Conservation (phyloP, 2,888 invertebrate species). For the Agrenia bidenticulata region DNA sequence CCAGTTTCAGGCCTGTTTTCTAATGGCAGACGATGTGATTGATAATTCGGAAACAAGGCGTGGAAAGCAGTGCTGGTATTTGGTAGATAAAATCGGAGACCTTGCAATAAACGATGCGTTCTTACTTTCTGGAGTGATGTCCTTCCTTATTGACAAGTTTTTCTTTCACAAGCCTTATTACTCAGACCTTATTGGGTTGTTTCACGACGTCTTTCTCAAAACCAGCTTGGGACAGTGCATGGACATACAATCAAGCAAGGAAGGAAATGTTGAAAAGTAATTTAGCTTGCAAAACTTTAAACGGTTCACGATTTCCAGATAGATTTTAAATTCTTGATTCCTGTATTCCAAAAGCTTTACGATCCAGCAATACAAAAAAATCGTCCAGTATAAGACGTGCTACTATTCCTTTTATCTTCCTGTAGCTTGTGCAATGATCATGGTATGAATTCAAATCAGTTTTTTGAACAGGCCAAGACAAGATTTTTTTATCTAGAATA, state of each 20-base stretch:
- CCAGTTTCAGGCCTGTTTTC: conserved; percentile 61
- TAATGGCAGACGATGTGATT: conserved; percentile 64
- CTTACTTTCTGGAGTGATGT: conserved; percentile 59
- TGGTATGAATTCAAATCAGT: conserved; percentile 60
- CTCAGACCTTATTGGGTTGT: conserved; percentile 57
- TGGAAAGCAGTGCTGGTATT: conserved; percentile 63
- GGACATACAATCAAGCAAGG: conserved; percentile 56
- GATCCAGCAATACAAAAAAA: conserved; percentile 80
- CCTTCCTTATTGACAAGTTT: conserved; percentile 57
- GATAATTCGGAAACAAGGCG: conserved; percentile 60
- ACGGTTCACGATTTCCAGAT: no score
- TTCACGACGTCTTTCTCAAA: conserved; percentile 58
- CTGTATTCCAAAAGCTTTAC: conserved; percentile 62
- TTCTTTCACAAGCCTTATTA: conserved; percentile 57
- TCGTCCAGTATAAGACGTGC: conserved; percentile 87
- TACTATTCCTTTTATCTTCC: conserved; percentile 94
- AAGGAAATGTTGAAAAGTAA: not conserved
- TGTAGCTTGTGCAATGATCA: conserved; percentile 79
- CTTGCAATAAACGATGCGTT: conserved; percentile 61
- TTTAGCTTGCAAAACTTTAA: not conserved
- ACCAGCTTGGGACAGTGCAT: conserved; percentile 61
- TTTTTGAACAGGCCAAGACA: not conserved
- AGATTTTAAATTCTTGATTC: not conserved
- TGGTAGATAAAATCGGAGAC: conserved; percentile 33
- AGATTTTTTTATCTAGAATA: not conserved